These are phyloP conservation scores for Lepilemur septentrionalis DNA, from an alignment of 2,797 vertebrate species.

Conservation along the genomic window DNA sequence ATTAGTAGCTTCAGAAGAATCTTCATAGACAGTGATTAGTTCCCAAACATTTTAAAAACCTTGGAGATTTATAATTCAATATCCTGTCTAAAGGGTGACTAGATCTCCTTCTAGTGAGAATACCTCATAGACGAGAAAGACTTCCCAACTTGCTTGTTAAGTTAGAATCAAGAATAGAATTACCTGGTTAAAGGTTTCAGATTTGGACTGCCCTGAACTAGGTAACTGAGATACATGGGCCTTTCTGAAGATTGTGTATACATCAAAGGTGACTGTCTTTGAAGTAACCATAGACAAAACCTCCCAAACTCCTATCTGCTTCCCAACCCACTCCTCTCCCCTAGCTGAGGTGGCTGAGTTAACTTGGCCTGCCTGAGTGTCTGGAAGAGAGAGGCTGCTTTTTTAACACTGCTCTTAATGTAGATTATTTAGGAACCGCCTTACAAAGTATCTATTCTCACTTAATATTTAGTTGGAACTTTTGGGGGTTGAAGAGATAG, in stretches of 20 bases:
- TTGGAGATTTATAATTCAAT: neutral
- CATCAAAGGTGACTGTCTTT: neutral
- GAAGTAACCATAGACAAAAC: fast-evolving
- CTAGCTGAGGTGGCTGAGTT: neutral
- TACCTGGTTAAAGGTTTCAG: neutral
- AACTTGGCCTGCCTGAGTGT: neutral
- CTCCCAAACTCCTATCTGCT: neutral
- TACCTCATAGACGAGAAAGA: neutral
- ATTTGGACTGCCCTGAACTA: neutral
- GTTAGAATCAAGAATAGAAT: neutral
- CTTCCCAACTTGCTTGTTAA: neutral
- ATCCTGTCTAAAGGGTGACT: neutral
- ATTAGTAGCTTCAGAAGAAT: neutral
- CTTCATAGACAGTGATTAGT: neutral
- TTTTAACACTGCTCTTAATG: neutral
- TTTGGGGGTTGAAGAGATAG: neutral
- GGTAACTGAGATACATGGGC: neutral
- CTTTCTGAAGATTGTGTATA: neutral
- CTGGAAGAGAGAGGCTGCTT: neutral
- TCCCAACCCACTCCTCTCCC: neutral
- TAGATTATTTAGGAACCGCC: neutral
- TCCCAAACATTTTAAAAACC: constrained; percentile 10
- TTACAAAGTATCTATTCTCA: neutral
- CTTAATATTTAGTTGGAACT: neutral
- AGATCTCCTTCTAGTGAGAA: neutral